Conservation (phyloP, 2,113 vertebrate genomes). For the Heptranchias perlo region DNA sequence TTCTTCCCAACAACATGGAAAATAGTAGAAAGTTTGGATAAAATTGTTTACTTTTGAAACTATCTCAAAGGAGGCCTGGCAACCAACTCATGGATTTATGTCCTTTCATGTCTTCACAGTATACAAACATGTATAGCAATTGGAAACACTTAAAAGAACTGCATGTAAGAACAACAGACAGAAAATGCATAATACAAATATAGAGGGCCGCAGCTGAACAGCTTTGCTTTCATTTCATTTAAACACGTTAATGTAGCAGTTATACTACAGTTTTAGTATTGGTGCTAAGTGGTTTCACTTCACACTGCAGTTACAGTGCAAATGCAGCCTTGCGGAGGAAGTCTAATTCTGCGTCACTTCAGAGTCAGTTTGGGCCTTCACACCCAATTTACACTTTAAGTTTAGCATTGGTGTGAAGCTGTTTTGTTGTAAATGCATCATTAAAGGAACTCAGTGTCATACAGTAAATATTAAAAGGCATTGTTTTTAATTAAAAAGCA, state of each 20-base stretch:
- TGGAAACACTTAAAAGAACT: not conserved
- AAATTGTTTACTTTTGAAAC: not conserved
- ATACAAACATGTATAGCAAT: not conserved
- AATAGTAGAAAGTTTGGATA: not conserved
- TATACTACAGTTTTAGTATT: not conserved
- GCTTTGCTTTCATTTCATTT: slow-evolving; percentile 18
- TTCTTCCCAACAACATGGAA: not conserved
- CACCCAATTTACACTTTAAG: not conserved
- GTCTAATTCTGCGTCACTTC: not conserved
- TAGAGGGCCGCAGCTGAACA: not conserved
- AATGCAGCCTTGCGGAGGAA: not conserved
- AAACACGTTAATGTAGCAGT: not conserved
- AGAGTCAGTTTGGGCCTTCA: not conserved
- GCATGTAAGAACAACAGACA: not conserved
- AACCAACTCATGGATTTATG: not conserved
- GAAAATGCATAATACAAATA: not conserved
- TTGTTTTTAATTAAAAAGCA: not conserved
- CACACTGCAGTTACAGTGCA: not conserved
- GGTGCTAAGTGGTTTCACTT: not conserved
- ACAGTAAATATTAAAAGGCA: not conserved
- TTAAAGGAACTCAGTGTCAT: not conserved
- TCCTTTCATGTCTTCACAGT: not conserved
- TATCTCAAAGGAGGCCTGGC: not conserved
- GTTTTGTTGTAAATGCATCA: not conserved
- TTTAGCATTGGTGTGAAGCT: not conserved